These are phyloP conservation scores for Synodontis membranacea DNA, from an alignment of 2,113 vertebrate species.

Conservation along the genomic window DNA sequence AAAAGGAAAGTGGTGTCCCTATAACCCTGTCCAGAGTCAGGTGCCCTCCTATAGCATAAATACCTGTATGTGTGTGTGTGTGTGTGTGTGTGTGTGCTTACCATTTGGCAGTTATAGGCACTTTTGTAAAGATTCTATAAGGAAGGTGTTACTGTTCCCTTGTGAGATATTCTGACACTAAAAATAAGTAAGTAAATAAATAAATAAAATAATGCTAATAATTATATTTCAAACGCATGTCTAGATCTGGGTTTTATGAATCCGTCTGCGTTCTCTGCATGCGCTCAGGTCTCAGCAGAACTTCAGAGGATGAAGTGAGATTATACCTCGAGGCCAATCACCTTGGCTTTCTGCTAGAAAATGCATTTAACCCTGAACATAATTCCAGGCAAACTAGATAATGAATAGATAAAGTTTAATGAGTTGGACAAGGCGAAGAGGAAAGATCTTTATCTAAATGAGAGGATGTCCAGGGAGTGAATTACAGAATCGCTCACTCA, in stretches of 20 bases:
- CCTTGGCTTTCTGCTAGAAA: neutral
- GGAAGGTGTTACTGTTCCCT: neutral
- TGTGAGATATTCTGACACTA: neutral
- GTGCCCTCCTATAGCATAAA: no score
- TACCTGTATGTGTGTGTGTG: no score
- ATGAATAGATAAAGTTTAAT: neutral
- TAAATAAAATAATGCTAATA: neutral
- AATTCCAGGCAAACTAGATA: neutral
- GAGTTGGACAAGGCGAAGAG: neutral
- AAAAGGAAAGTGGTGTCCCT: no score
- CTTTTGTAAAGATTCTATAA: neutral
- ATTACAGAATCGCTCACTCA: slow-evolving; percentile 66
- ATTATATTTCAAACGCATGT: neutral
- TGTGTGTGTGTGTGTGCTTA: neutral
- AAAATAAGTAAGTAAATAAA: neutral
- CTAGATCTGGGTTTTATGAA: neutral
- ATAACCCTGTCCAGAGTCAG: no score
- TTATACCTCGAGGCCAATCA: neutral
- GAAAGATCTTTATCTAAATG: neutral
- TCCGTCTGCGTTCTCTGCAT: neutral
- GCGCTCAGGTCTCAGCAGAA: neutral
- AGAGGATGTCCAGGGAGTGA: neutral
- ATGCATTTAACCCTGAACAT: neutral
- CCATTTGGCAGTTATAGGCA: neutral
- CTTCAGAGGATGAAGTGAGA: neutral